Evolutionary conservation across 2,888 invertebrate species (phyloP), one percentile per base, ranked within the genome.

Genomic region (Dolichopus griseipennis): DNA sequence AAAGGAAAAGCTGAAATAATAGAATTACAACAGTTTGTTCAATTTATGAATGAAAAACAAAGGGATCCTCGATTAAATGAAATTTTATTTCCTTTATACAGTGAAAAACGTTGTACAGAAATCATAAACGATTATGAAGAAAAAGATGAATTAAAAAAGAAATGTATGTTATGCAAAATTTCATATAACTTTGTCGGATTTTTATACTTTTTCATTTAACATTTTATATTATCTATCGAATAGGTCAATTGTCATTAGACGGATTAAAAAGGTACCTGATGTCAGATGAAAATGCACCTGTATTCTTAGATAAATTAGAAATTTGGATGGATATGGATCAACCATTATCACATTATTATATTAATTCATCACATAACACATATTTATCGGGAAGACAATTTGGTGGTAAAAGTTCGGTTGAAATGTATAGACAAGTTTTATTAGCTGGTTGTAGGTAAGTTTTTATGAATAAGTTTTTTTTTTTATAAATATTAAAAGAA

Each of bases 241-340:
- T 81, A 92, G 92, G 88, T 80, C 87, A 89, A 80, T 84, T 98
- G 73, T 93, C 93, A 70, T 91, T 97, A 81, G 97, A 98, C 82
- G 98, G 98, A 61, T 88, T 99, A 74, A 95, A 97, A 82, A 90
- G 97, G 70, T 99, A 98, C 84, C 87, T 99, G 73, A 99, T 99
- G 97, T 98, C 98, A 0, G 99, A 99, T 81, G 99, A 99, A 83
- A 99, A 99, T 83, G 97, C 98, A 0, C 98, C 99, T 0, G 98
- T 99, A 72, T 99, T 99, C 83, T 85, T 99, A 73, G 99, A 99
- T 83, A 87, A 97, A n/a, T 84, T 98, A 74, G 97, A 97, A 79
- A 92, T 94, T 76, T 96, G 96, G 78, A 93, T 92, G 93, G 98
- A 99, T 73, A 98, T 99, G 99, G 98, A 99, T 80, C 97, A 98